These are phyloP conservation scores for Cassiopea andromeda DNA, from an alignment of 30 jellyfish, hydroid and myxozoan species.

Conservation along the genomic window DNA sequence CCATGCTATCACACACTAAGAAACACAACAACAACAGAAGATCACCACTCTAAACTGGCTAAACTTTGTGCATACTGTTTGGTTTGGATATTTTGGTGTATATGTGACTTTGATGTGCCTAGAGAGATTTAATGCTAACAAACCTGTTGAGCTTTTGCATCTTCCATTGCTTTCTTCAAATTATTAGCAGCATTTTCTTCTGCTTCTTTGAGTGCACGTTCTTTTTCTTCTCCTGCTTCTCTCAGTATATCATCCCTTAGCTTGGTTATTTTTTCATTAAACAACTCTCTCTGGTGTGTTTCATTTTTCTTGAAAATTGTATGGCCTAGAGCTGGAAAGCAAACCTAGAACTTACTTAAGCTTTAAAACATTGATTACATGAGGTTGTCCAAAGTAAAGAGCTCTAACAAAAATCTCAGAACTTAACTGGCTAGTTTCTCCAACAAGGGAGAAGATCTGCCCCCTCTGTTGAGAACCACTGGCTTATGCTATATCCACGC, in stretches of 20 bases:
- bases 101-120: neutral
- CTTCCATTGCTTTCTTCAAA: constrained; percentile 25
- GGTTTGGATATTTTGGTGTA: too few relatives aligned
- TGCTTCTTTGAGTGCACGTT: constrained; percentile 23
- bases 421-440: too few relatives aligned
- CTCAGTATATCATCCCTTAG: constrained; percentile 13
- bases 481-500: too few relatives aligned
- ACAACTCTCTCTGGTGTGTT: constrained; percentile 22
- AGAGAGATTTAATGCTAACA: neutral
- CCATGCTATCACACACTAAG: too few relatives aligned
- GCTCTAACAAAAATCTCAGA: too few relatives aligned
- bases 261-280: constrained; percentile 40
- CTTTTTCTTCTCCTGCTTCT: constrained; percentile 40
- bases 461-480: too few relatives aligned
- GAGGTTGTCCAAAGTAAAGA: too few relatives aligned
- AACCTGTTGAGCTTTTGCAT: constrained; percentile 39
- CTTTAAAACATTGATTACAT: neutral
- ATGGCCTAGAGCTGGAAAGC: constrained; percentile 48
- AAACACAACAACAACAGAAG: too few relatives aligned
- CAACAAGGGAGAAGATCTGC: too few relatives aligned
- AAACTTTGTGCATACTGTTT: too few relatives aligned
- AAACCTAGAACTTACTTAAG: neutral
- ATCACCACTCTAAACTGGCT: too few relatives aligned
- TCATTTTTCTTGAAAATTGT: constrained; percentile 41
- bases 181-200: constrained; percentile 24